These are phyloP conservation scores for Rhamnusium bicolor DNA, from an alignment of 2,888 invertebrate species.

Conservation along the genomic window DNA sequence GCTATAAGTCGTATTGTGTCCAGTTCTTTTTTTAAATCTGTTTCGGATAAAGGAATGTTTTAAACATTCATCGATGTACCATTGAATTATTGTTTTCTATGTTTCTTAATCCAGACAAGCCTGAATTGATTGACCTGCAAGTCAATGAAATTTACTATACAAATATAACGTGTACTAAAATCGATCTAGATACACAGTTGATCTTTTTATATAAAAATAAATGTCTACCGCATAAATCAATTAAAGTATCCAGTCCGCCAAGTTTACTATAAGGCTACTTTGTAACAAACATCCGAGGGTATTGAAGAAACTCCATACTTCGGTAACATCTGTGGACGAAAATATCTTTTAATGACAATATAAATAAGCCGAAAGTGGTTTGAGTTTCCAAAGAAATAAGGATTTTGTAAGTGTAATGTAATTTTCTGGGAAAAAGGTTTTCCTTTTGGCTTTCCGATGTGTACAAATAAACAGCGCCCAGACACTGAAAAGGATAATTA, in stretches of 20 bases:
- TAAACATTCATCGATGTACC: too few species aligned
- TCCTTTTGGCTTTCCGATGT: conserved; percentile 18
- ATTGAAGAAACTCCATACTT: not conserved
- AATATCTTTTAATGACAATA: conserved; percentile 41
- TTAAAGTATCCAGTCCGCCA: not conserved
- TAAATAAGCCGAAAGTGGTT: conserved; percentile 38
- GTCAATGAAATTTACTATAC: too few species aligned
- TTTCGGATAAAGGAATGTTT: too few species aligned
- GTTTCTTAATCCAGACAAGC: too few species aligned
- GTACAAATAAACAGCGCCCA: not conserved
- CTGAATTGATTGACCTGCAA: too few species aligned
- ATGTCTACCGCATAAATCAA: not conserved
- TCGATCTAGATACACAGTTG: too few species aligned
- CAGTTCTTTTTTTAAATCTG: too few species aligned
- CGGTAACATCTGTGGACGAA: conserved; percentile 10
- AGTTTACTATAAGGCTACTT: not conserved
- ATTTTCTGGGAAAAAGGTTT: conserved; percentile 13
- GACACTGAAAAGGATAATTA: conserved; percentile 8
- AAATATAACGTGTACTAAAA: too few species aligned
- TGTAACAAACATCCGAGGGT: conserved; percentile 5
- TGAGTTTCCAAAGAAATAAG: conserved; percentile 36
- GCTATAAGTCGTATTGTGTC: too few species aligned
- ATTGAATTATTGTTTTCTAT: too few species aligned
- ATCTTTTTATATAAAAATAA: too few species aligned
- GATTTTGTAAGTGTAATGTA: conserved; percentile 30